These are phyloP conservation scores for Microctonus brassicae DNA, from an alignment of 2,888 invertebrate species.

Conservation along the genomic window DNA sequence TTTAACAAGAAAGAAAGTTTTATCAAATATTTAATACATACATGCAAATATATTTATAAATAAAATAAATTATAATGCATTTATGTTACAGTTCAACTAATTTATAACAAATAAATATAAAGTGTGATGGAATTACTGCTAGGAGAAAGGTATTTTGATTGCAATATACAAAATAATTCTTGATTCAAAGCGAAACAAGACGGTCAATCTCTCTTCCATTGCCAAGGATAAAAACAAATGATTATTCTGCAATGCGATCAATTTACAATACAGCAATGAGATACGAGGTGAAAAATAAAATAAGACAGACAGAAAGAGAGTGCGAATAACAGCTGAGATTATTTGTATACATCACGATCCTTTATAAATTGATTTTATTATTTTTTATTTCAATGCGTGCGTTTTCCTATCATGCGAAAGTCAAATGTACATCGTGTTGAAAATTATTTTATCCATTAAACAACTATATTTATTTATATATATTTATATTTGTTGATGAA, in stretches of 20 bases:
- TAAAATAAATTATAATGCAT: not conserved
- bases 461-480: not conserved
- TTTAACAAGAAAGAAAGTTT: constrained; percentile 1
- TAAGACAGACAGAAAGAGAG: not conserved
- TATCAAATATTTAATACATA: not conserved
- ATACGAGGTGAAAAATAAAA: not conserved
- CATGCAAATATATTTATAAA: too few relatives aligned
- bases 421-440: not conserved
- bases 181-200: constrained; percentile 30
- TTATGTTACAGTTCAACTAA: too few relatives aligned
- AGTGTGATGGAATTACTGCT: not conserved
- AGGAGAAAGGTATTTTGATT: constrained; percentile 25
- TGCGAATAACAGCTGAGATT: not conserved
- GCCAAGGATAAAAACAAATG: constrained; percentile 27
- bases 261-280: not conserved
- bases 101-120: not conserved
- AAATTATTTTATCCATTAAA: too few relatives aligned
- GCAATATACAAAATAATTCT: constrained; percentile 17
- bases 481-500: not conserved
- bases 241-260: not conserved
- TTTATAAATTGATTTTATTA: constrained; percentile 21
- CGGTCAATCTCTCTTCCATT: constrained; percentile 24
- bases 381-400: constrained; percentile 10
- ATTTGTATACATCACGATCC: not conserved
- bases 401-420: not conserved